Conservation (phyloP, 1,140 invertebrate genomes). For the Heliothis virescens region DNA sequence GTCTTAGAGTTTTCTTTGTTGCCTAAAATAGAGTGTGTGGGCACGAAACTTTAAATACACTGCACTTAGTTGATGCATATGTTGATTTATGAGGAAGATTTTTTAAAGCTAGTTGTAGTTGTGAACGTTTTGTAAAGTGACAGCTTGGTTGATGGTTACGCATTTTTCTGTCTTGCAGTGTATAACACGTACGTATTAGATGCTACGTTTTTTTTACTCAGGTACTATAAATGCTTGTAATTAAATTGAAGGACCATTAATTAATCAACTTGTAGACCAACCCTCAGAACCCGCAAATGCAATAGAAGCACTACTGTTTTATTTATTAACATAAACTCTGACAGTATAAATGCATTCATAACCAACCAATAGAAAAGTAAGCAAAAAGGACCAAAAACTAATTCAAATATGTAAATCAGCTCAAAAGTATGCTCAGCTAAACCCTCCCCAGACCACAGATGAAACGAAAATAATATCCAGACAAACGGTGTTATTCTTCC, state of each 20-base stretch:
- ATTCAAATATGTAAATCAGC: not conserved
- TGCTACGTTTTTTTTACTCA: not conserved
- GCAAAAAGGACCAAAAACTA: not conserved
- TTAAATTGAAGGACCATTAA: no score
- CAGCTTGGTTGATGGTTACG: not conserved
- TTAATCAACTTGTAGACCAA: no score
- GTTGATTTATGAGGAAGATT: not conserved
- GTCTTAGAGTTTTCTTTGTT: conserved; percentile 46
- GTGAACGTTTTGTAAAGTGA: not conserved
- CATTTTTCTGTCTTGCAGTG: not conserved
- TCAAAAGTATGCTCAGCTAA: not conserved
- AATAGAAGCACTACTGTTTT: not conserved
- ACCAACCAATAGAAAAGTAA: no score
- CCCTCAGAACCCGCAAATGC: no score
- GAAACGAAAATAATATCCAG: conserved; percentile 24
- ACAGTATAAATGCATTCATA: no score
- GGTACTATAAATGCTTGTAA: no score
- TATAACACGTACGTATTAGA: not conserved
- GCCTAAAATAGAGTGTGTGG: conserved; percentile 37
- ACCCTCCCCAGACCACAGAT: not conserved
- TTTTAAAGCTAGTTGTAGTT: not conserved
- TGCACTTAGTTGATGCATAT: not conserved
- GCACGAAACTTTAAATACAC: conserved; percentile 35
- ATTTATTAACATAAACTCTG: no score
- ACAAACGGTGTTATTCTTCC: not conserved